Conservation (phyloP, 2,888 invertebrate species). For the Argyresthia goedartella region DNA sequence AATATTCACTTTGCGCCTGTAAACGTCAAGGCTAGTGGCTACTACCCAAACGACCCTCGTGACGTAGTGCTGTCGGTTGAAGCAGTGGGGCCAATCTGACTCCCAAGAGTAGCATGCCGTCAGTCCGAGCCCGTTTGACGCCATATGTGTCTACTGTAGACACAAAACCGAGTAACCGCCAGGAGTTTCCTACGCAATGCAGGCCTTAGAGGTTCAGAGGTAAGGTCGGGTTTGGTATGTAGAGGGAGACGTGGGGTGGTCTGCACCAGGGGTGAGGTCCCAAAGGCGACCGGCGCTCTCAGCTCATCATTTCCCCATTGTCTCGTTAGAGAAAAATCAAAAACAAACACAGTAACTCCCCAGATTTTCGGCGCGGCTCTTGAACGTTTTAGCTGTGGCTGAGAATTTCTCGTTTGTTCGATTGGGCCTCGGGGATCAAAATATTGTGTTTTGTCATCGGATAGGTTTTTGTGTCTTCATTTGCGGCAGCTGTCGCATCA, state of each 20-base stretch:
- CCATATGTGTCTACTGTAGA: constrained; percentile 49
- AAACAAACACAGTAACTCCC: constrained; percentile 58
- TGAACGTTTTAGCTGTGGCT: constrained; percentile 33
- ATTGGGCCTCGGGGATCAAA: constrained; percentile 42
- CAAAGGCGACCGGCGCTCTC: constrained; percentile 55
- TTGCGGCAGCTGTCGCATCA: too few species aligned
- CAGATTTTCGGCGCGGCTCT: constrained; percentile 63
- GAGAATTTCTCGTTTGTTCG: constrained; percentile 15
- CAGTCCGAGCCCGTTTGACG: constrained; percentile 66
- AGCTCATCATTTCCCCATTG: constrained; percentile 71
- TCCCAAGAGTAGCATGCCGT: constrained; percentile 62
- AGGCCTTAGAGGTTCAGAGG: constrained; percentile 20
- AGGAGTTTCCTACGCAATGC: background rate
- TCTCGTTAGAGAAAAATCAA: constrained; percentile 72
- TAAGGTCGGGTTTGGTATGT: constrained; percentile 1
- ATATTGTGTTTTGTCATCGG: background rate
- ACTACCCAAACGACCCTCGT: too few species aligned
- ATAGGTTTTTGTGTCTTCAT: constrained; percentile 2
- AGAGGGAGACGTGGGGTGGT: constrained; percentile 32
- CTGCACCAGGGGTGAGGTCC: constrained; percentile 57
- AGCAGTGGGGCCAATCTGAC: constrained; percentile 54
- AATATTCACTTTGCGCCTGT: too few species aligned
- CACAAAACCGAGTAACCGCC: constrained; percentile 20
- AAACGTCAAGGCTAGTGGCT: too few species aligned
- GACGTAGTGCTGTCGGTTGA: constrained; percentile 12